Evolutionary conservation across 2,113 vertebrate species (phyloP).

Genomic region (Trematocara macrostoma): DNA sequence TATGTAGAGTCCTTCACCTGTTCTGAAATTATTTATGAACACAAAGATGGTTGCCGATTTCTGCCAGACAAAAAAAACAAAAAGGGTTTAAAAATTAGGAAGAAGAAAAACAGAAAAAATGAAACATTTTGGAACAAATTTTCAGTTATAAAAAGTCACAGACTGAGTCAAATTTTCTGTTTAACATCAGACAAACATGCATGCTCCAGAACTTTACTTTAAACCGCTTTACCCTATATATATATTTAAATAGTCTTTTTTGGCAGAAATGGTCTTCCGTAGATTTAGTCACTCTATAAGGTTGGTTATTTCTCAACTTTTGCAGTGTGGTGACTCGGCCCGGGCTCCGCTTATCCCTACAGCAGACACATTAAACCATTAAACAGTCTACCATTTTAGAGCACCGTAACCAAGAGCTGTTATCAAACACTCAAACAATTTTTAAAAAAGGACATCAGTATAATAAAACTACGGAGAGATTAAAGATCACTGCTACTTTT

Average conservation of each 20-base stretch:
- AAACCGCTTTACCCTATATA: background rate
- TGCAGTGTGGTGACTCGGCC: slow-evolving; percentile 6
- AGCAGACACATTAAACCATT: background rate
- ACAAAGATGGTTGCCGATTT: background rate
- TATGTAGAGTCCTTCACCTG: background rate
- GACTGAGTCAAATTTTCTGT: background rate
- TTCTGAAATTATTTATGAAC: background rate
- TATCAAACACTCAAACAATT: background rate
- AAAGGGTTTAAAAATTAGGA: background rate
- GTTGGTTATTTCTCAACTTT: background rate
- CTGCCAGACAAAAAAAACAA: background rate
- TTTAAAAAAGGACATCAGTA: slow-evolving; percentile 4
- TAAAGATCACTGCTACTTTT: slow-evolving; percentile 55
- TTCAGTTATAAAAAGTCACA: background rate
- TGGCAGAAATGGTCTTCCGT: background rate
- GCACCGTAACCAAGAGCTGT: background rate
- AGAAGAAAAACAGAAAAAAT: background rate
- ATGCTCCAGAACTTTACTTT: background rate
- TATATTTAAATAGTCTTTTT: background rate
- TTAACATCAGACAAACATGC: background rate
- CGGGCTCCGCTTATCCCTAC: background rate
- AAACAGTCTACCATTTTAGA: slow-evolving; percentile 4
- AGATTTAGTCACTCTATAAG: background rate
- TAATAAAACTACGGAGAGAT: slow-evolving; percentile 33
- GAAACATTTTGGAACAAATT: background rate